Percentiles rank a stretch among this genome's conserved stretches.
These are phyloP conservation scores for Canis aureus DNA, from an alignment of 2,113 vertebrate species.

Conservation along the genomic window DNA sequence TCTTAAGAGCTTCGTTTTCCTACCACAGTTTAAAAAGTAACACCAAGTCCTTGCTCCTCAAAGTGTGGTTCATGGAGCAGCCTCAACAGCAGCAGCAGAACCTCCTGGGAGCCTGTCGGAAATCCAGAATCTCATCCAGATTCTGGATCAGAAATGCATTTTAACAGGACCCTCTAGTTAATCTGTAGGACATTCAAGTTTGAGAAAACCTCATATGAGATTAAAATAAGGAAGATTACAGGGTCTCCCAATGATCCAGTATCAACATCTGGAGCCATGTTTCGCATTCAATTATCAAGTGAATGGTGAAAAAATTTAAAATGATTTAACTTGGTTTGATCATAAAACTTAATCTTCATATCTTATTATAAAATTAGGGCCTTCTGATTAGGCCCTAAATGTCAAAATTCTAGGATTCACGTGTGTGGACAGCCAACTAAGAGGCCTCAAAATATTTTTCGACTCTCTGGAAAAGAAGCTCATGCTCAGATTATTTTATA, in stretches of 20 bases:
- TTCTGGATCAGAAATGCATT: not conserved
- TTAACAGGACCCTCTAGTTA: not conserved
- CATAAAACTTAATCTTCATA: not conserved
- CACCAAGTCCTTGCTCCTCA: not conserved
- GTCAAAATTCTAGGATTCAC: not conserved
- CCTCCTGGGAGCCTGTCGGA: not conserved
- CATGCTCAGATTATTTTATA: not conserved
- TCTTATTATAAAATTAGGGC: conserved; percentile 16
- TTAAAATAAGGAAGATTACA: not conserved
- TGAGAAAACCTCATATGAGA: not conserved
- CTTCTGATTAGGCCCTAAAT: not conserved
- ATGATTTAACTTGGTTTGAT: conserved; percentile 48
- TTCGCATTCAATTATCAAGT: conserved; percentile 2
- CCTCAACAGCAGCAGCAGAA: not conserved
- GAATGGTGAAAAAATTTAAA: conserved; percentile 20
- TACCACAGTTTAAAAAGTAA: not conserved
- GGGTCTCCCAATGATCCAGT: not conserved
- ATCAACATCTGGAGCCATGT: not conserved
- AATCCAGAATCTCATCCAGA: not conserved
- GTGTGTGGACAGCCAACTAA: not conserved
- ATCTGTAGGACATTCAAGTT: not conserved
- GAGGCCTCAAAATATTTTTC: not conserved
- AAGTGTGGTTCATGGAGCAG: not conserved
- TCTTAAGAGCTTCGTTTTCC: not conserved
- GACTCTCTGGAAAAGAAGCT: not conserved